These are phyloP conservation scores for Gortyna flavago DNA, from an alignment of 2,888 invertebrate genomes.

Conservation along the genomic window DNA sequence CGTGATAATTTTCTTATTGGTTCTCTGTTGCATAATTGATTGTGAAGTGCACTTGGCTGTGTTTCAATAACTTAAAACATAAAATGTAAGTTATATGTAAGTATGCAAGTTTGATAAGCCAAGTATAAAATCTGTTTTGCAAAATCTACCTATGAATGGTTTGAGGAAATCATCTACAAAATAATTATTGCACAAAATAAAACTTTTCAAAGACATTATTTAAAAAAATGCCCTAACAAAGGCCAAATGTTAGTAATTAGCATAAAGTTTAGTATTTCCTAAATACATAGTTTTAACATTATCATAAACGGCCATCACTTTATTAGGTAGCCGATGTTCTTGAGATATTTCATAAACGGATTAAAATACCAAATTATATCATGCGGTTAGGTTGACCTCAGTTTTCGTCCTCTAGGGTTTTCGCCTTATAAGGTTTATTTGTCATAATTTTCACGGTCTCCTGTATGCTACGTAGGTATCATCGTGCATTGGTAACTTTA, in stretches of 20 bases:
- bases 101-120: background rate
- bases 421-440: conserved; percentile 18
- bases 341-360: conserved; percentile 42
- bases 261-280: conserved; percentile 36
- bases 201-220: background rate
- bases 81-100: background rate
- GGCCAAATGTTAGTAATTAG: conserved; percentile 28
- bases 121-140: background rate
- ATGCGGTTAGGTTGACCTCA: conserved; percentile 22
- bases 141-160: background rate
- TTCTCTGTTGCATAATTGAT: conserved; percentile 62
- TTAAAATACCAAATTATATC: conserved; percentile 23
- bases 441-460: conserved; percentile 1
- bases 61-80: conserved; percentile 30
- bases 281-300: conserved; percentile 25
- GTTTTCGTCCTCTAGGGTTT: conserved; percentile 11
- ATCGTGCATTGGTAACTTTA: background rate
- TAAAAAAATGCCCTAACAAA: conserved; percentile 11
- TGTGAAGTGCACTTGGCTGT: conserved; percentile 40
- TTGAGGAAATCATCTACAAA: background rate
- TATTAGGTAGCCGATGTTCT: conserved; percentile 36
- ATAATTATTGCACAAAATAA: background rate
- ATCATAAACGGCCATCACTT: conserved; percentile 26
- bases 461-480: background rate
- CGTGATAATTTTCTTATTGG: conserved; percentile 50